Base-by-base conservation (phyloP, 2,113 vertebrate genomes). In the Phylloscopus trochilus region DNA sequence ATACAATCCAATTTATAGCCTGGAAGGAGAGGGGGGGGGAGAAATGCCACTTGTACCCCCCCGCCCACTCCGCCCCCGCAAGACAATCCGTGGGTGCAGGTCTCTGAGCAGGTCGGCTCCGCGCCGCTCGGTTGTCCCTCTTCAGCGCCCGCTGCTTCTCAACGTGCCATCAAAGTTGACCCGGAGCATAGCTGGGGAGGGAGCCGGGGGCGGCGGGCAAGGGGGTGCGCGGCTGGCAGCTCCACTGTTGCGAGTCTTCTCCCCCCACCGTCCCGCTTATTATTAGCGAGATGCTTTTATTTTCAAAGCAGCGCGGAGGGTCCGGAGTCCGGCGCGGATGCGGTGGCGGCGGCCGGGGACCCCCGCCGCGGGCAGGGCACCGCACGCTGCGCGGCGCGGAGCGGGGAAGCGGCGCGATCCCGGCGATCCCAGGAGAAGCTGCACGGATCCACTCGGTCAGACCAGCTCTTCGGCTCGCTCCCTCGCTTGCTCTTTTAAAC, bases 401-500 rank as follows among this genome's bases (percentile, higher is more conserved):
- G 84, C 64, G 62, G 51, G 80, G 83, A 81, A 88, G 56, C 85
- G 94, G 93, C 91, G 82, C 74, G 72, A 81, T 79, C 77, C 72
- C 92, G 89, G 78, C 93, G 94, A 85, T 95, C 83, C 87, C 74
- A 79, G 73, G 89, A 93, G 89, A 81, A 82, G 83, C 89, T 70
- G 92, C 93, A 41, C 86, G 91, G 93, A 90, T 95, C 91, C 93
- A 64, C 82, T 95, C 89, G 90, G 83, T 94, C 95, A 81, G 94
- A 87, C 68, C 95, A 69, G 90, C 94, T 94, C 94, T 95, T 90
- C 96, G 18, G 87, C 92, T 88, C 75, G 79, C 69, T 90, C 56
- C 56, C 85, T 95, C 85, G 82, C 89, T 95, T 82, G 76, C 93
- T 91, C 96, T 93, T 96, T 96, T 96, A 96, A 96, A 91, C 96